These are phyloP conservation scores for Coelinius sp. DNA, from an alignment of 2,888 invertebrate genomes.

Conservation along the genomic window DNA sequence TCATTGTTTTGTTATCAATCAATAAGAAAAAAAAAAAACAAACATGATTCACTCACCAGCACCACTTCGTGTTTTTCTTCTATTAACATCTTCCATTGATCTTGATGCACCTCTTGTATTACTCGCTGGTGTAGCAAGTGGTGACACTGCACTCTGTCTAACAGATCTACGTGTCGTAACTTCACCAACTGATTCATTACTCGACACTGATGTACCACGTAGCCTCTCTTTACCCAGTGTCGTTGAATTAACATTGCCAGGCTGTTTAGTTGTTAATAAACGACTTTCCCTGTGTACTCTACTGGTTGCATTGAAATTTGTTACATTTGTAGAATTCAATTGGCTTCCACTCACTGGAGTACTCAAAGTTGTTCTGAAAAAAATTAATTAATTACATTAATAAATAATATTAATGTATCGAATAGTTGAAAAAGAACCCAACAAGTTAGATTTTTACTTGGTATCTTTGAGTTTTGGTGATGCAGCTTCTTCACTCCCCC, in stretches of 20 bases:
- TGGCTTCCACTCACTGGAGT: constrained; percentile 61
- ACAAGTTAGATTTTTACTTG: constrained; percentile 57
- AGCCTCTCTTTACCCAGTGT: constrained; percentile 65
- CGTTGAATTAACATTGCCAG: constrained; percentile 51
- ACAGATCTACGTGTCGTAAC: constrained; percentile 67
- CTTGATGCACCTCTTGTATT: constrained; percentile 69
- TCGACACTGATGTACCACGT: constrained; percentile 65
- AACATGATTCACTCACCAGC: constrained; percentile 64
- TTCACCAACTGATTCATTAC: constrained; percentile 65
- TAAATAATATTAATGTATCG: not conserved
- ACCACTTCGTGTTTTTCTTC: constrained; percentile 70
- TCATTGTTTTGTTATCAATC: no score
- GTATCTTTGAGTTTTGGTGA: constrained; percentile 69
- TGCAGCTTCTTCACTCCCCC: constrained; percentile 64
- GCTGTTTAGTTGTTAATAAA: constrained; percentile 66
- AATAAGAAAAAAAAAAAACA: not conserved
- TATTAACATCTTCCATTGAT: constrained; percentile 67
- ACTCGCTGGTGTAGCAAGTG: constrained; percentile 67
- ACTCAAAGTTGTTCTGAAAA: constrained; percentile 59
- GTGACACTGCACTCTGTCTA: constrained; percentile 67
- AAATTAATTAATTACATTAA: constrained; percentile 22
- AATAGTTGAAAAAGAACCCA: not conserved
- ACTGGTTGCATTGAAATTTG: constrained; percentile 65
- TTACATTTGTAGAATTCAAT: constrained; percentile 61
- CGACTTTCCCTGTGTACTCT: constrained; percentile 68